phyloP scores from a whole-genome alignment of 2,797 vertebrate species.

The Enteromius thamalakanensis region DNA sequence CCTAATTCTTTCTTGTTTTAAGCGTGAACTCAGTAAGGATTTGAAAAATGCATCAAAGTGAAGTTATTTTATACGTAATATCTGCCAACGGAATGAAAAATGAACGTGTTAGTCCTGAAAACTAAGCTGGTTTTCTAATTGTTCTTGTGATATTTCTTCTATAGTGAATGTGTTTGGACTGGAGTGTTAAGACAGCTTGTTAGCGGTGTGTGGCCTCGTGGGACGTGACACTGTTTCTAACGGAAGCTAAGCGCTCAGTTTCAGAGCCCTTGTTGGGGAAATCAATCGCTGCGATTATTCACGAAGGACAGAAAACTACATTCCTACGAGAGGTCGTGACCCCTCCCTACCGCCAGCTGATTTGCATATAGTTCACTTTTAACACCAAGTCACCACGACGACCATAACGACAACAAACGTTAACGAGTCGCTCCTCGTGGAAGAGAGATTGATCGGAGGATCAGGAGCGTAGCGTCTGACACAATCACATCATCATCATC shows the following conservation, averaged over 20 bases:
- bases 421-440: slow-evolving; percentile 58
- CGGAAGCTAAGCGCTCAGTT: slow-evolving; percentile 7
- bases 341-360: slow-evolving; percentile 53
- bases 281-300: slow-evolving; percentile 7
- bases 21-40: too few species aligned
- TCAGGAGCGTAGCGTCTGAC: slow-evolving; percentile 55
- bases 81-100: too few species aligned
- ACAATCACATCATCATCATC: slow-evolving; percentile 42
- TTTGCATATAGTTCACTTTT: slow-evolving; percentile 72
- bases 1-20: too few species aligned
- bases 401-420: slow-evolving; percentile 58
- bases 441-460: slow-evolving; percentile 31
- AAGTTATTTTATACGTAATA: too few species aligned
- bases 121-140: too few species aligned
- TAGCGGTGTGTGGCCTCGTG: slow-evolving; percentile 14
- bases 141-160: background rate
- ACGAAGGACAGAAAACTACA: slow-evolving; percentile 49
- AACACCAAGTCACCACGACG: slow-evolving; percentile 67
- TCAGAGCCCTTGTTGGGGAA: slow-evolving; percentile 14
- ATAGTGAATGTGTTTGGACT: background rate
- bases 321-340: slow-evolving; percentile 53
- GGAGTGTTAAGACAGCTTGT: background rate
- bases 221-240: slow-evolving; percentile 42
- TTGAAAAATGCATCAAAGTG: too few species aligned
- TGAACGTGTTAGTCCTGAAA: too few species aligned